Conservation (phyloP, 1,140 invertebrate genomes). For the Oreohelix idahoensis region DNA sequence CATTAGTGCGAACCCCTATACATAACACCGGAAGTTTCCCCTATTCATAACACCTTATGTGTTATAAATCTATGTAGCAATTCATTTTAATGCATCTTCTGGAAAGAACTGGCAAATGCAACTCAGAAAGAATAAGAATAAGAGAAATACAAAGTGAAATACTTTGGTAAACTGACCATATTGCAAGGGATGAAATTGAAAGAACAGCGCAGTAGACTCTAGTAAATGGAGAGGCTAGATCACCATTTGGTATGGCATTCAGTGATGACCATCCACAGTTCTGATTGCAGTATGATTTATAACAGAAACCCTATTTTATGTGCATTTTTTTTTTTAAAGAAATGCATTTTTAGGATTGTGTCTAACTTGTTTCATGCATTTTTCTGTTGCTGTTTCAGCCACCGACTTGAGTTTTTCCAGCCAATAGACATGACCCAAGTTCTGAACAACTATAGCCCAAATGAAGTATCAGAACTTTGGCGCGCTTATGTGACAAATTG, state of each 20-base stretch:
- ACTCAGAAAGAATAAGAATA: too few relatives aligned
- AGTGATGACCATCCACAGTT: not conserved
- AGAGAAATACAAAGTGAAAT: too few relatives aligned
- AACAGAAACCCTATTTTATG: too few relatives aligned
- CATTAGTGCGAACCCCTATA: too few relatives aligned
- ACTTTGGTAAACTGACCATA: too few relatives aligned
- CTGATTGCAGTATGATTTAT: not conserved
- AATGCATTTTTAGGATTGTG: not conserved
- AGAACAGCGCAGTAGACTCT: not conserved
- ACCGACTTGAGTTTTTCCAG: slow-evolving; percentile 17
- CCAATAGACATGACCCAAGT: slow-evolving; percentile 17
- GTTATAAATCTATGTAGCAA: too few relatives aligned
- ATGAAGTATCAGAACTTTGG: slow-evolving; percentile 16
- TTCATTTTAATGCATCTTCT: too few relatives aligned
- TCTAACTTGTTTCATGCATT: not conserved
- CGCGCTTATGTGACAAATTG: not conserved
- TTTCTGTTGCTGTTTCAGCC: slow-evolving; percentile 20
- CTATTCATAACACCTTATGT: too few relatives aligned
- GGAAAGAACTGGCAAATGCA: too few relatives aligned
- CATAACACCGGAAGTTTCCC: too few relatives aligned
- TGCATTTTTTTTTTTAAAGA: not conserved
- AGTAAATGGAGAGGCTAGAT: too few relatives aligned
- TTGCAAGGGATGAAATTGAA: not conserved
- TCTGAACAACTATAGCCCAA: slow-evolving; percentile 19
- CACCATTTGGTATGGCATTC: not conserved